Conservation (phyloP, 1,140 invertebrate species). For the Bombus cullumanus region DNA sequence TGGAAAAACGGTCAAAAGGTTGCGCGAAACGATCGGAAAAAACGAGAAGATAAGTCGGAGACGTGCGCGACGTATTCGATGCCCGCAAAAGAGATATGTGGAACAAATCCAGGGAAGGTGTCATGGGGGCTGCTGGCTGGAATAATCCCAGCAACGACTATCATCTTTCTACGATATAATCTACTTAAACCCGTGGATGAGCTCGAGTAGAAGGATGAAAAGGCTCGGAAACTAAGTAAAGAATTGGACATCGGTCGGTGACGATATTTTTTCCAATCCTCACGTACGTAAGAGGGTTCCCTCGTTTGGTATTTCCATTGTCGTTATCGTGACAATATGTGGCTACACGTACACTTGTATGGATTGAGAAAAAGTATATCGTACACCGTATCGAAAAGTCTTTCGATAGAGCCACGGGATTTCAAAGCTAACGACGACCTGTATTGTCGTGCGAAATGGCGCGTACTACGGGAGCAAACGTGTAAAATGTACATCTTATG, state of each 20-base stretch:
- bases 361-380: not conserved
- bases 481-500: not conserved
- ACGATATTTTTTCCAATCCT: not conserved
- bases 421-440: not conserved
- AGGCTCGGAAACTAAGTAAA: conserved; percentile 2
- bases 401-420: not conserved
- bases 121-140: no score
- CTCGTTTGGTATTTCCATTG: not conserved
- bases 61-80: not conserved
- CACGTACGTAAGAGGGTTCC: not conserved
- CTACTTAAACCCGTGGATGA: conserved; percentile 48
- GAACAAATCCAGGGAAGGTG: conserved; percentile 21
- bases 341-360: not conserved
- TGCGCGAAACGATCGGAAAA: not conserved
- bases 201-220: not conserved
- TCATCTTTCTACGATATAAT: conserved; percentile 51
- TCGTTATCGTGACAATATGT: not conserved
- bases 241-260: conserved; percentile 31
- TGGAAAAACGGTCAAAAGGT: not conserved
- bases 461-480: not conserved
- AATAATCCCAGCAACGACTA: conserved; percentile 30
- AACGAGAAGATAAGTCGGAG: conserved; percentile 1
- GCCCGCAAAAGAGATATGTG: not conserved
- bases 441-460: no score
- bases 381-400: not conserved